These are phyloP conservation scores for Sardinella longiceps DNA, from an alignment of 2,797 vertebrate species.

Conservation along the genomic window DNA sequence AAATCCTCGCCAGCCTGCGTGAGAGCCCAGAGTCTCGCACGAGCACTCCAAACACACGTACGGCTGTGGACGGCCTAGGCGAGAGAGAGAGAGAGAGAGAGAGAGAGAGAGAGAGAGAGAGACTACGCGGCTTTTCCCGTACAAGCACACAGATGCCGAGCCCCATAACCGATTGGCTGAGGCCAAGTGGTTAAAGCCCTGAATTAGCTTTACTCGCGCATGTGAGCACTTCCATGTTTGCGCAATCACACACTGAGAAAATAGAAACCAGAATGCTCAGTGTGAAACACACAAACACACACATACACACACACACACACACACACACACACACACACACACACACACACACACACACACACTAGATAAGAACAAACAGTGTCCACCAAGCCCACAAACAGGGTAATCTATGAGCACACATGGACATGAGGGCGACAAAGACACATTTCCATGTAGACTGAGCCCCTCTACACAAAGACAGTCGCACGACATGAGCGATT, in stretches of 20 bases:
- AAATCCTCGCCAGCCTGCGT: slow-evolving; percentile 64
- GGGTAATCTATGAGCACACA: slow-evolving; percentile 10
- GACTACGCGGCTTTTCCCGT: no score
- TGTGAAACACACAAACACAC: not conserved
- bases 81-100: no score
- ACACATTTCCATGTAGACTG: not conserved
- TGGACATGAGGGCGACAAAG: not conserved
- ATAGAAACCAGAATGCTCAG: not conserved
- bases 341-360: slow-evolving; percentile 22
- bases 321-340: slow-evolving; percentile 30
- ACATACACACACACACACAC: not conserved
- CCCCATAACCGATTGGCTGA: not conserved
- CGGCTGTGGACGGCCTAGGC: not conserved
- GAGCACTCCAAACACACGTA: not conserved
- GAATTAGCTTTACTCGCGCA: not conserved
- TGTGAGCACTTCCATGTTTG: not conserved
- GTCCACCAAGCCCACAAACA: slow-evolving; percentile 6
- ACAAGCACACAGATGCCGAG: not conserved
- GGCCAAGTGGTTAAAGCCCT: slow-evolving; percentile 18
- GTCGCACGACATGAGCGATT: not conserved
- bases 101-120: no score
- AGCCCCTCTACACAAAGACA: not conserved
- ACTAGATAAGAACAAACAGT: slow-evolving; percentile 35
- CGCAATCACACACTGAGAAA: not conserved
- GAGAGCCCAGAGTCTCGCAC: slow-evolving; percentile 49